Evolutionary conservation across 2,888 invertebrate genomes (phyloP).

Genomic region (Orthosia gothica): DNA sequence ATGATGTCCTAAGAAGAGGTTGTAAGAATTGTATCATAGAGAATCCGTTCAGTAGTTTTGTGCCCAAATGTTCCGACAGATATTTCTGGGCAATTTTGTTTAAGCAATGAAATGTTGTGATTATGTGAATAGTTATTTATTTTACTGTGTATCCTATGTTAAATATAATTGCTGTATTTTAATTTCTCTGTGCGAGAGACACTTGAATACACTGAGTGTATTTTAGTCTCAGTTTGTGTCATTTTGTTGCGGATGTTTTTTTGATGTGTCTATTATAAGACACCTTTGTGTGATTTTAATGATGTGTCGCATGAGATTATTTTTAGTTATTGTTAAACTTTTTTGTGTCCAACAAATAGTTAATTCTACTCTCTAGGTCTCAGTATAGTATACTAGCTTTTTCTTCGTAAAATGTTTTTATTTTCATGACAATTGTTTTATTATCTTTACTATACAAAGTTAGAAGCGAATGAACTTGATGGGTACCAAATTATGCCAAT

Average conservation of each 20-base stretch:
- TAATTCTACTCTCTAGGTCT: background rate
- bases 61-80: background rate
- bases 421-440: constrained; percentile 18
- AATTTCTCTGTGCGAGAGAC: background rate
- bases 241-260: background rate
- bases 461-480: no score
- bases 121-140: constrained; percentile 37
- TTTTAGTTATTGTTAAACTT: background rate
- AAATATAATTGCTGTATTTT: constrained; percentile 9
- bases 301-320: background rate
- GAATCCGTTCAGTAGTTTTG: constrained; percentile 1
- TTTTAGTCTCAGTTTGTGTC: constrained; percentile 15
- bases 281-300: background rate
- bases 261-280: background rate
- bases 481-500: background rate
- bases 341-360: background rate
- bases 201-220: constrained; percentile 37
- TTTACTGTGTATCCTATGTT: constrained; percentile 16
- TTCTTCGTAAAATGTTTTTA: background rate
- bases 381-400: background rate
- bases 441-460: background rate
- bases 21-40: background rate
- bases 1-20: background rate
- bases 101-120: constrained; percentile 42
- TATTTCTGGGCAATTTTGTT: constrained; percentile 1